phyloP scores from a whole-genome alignment of 2,888 invertebrate genomes.

The Rhingia rostrata region DNA sequence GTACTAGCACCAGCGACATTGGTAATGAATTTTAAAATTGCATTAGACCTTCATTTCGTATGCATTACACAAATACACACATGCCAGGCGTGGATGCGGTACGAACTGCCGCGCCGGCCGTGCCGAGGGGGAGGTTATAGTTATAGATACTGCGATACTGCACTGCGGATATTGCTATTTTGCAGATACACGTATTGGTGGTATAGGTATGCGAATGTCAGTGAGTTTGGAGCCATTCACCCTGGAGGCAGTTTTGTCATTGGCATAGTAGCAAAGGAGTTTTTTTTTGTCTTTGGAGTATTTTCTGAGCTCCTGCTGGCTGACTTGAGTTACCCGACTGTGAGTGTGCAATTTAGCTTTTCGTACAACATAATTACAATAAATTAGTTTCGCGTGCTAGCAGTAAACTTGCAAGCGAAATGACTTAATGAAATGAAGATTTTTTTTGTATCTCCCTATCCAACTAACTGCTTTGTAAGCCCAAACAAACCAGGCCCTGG shows the following conservation, averaged over 20 bases:
- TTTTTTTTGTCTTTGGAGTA: conserved; percentile 38
- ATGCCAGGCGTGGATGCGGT: neutral
- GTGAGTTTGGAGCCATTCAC: conserved; percentile 65
- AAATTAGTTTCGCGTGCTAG: conserved; percentile 71
- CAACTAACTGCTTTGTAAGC: neutral
- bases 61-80: conserved; percentile 64
- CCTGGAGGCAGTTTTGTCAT: conserved; percentile 61
- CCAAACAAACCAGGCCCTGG: neutral
- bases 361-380: conserved; percentile 71
- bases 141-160: conserved; percentile 17
- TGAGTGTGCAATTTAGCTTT: conserved; percentile 59
- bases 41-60: conserved; percentile 73
- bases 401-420: conserved; percentile 61
- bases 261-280: conserved; percentile 10
- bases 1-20: conserved; percentile 55
- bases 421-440: conserved; percentile 68
- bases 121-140: neutral
- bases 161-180: conserved; percentile 31
- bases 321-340: neutral
- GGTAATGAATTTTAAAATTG: conserved; percentile 73
- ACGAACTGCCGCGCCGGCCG: too few relatives aligned
- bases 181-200: neutral
- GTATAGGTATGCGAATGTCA: conserved; percentile 30
- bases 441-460: neutral
- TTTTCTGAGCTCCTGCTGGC: conserved; percentile 11